These are phyloP conservation scores for Oncorhynchus keta DNA, from an alignment of 2,113 vertebrate genomes.

Conservation along the genomic window DNA sequence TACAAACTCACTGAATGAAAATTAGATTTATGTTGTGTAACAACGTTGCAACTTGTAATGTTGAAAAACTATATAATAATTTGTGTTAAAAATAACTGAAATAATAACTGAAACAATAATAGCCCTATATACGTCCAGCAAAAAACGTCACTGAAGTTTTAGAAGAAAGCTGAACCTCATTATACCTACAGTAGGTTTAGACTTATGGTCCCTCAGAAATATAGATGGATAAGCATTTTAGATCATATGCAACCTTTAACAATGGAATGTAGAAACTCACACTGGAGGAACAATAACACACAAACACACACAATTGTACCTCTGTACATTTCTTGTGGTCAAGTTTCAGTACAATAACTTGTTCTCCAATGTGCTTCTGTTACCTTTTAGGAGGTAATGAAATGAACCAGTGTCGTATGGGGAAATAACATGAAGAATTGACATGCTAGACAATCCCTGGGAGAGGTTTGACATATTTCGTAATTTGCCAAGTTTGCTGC, in stretches of 20 bases:
- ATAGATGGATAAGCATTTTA: too few relatives aligned
- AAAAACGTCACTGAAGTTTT: not conserved
- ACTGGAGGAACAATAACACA: too few relatives aligned
- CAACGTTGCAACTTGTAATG: not conserved
- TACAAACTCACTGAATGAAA: slow-evolving; percentile 51
- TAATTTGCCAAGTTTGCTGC: not conserved
- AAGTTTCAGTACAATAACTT: too few relatives aligned
- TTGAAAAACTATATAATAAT: not conserved
- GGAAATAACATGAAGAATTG: not conserved
- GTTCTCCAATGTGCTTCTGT: too few relatives aligned
- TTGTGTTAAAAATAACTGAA: not conserved
- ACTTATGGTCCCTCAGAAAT: too few relatives aligned
- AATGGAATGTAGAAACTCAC: too few relatives aligned
- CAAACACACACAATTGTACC: too few relatives aligned
- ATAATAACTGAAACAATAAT: not conserved
- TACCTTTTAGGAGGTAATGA: too few relatives aligned
- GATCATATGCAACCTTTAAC: too few relatives aligned
- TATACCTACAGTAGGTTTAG: too few relatives aligned
- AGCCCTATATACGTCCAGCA: not conserved
- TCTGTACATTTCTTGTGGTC: too few relatives aligned
- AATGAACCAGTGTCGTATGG: too few relatives aligned
- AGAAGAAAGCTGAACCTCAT: not conserved
- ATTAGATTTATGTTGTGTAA: slow-evolving; percentile 27
- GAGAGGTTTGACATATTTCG: not conserved
- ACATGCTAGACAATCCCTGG: not conserved